Percentiles rank a stretch among this genome's conserved stretches.
Conservation (phyloP, 2,888 invertebrate species). For the Oligia latruncula region DNA sequence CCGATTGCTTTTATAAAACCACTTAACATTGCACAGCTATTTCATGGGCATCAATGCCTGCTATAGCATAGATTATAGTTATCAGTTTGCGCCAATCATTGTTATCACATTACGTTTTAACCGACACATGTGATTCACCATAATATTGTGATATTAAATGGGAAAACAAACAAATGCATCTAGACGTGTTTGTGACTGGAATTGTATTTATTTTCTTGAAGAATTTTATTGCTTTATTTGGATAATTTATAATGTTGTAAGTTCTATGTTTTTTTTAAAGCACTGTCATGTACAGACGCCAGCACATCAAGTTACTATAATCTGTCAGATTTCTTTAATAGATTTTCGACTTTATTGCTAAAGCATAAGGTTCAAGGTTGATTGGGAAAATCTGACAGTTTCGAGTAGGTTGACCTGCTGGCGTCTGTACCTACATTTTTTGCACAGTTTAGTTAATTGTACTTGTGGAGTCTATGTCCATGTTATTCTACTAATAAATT, state of each 20-base stretch:
- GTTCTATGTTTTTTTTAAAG: conserved; percentile 7
- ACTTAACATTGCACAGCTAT: conserved; percentile 46
- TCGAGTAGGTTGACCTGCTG: no score
- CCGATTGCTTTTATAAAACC: conserved; percentile 48
- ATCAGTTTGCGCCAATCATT: conserved; percentile 58
- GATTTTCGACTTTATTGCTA: no score
- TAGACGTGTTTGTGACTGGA: conserved; percentile 17
- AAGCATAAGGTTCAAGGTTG: no score
- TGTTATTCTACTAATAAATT: not conserved
- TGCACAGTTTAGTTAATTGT: conserved; percentile 9
- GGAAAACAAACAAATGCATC: conserved; percentile 49
- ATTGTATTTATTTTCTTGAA: conserved; percentile 1
- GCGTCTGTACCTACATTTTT: not conserved
- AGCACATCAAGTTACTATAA: no score
- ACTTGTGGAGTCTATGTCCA: not conserved
- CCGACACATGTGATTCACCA: conserved; percentile 55
- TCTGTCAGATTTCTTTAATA: no score
- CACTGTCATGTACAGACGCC: conserved; percentile 16
- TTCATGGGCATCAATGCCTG: conserved; percentile 49
- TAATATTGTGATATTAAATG: conserved; percentile 52
- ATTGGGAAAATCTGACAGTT: no score
- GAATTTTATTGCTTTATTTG: conserved; percentile 8
- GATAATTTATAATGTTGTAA: conserved; percentile 49
- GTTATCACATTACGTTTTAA: conserved; percentile 56
- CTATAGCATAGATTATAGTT: conserved; percentile 61